A percentile compares a stretch with the other conserved stretches of the same genome.
Conservation (phyloP, 1,140 invertebrate genomes). For the Pseudachorutes palmiensis region DNA sequence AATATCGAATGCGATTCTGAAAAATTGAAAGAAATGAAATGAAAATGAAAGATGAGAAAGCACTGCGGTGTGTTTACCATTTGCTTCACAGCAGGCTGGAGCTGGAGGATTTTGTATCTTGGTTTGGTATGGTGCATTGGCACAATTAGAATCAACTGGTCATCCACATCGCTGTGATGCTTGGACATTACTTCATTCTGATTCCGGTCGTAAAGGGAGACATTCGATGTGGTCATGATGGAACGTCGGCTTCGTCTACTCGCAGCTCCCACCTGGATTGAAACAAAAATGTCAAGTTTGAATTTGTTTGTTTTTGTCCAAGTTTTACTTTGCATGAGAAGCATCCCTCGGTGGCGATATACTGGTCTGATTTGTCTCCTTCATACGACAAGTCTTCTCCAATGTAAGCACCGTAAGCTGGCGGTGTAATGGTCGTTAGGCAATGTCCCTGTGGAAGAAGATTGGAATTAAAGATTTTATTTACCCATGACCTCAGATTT, state of each 20-base stretch:
- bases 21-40: conserved; percentile 29
- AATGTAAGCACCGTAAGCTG: conserved; percentile 49
- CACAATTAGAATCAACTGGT: conserved; percentile 49
- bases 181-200: no score
- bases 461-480: neutral
- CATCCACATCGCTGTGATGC: conserved; percentile 44
- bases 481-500: conserved; percentile 37
- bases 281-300: neutral
- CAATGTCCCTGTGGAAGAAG: conserved; percentile 59
- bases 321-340: conserved; percentile 71
- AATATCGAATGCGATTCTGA: conserved; percentile 55
- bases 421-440: conserved; percentile 62
- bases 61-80: conserved; percentile 38
- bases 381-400: conserved; percentile 53
- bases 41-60: conserved; percentile 23
- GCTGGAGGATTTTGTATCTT: conserved; percentile 53
- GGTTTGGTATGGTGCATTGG: conserved; percentile 55
- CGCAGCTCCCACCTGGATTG: conserved; percentile 28
- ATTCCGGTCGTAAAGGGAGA: neutral
- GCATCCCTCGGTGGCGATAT: conserved; percentile 79
- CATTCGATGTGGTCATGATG: neutral
- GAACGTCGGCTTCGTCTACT: conserved; percentile 25
- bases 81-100: conserved; percentile 53
- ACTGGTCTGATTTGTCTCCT: conserved; percentile 51
- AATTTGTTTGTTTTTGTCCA: neutral